Base-by-base conservation (phyloP, 2,797 vertebrate genomes). In the Oreortyx pictus region DNA sequence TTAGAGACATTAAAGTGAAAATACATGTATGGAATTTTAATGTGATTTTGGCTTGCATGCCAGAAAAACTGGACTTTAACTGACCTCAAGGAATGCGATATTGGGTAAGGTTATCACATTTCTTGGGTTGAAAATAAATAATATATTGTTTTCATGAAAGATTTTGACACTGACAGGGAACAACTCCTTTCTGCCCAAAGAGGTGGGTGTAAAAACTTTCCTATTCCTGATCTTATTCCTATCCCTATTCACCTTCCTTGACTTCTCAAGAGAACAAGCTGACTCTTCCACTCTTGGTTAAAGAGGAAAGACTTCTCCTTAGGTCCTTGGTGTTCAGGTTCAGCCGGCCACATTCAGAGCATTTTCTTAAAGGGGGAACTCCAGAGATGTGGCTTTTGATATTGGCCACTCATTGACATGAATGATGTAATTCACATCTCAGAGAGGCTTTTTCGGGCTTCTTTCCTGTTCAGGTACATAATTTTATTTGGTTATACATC, bases 21-120 rank as follows among this genome's bases (percentile, higher is more conserved):
- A 77, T n/a, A 87, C 33, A 75, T 65, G 23, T 52, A 41, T 64
- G 24, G 73, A 87, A 86, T 94, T 83, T 86, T 77, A 91, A 66
- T 78, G 74, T 33, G 35, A 57, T 76, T 89, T 89, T 83, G 70
- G 56, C 35, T 68, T 66, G 25, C 0, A 0, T 35, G 18, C 17
- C 56, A 88, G 66, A 75, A n/a, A 89, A 81, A 83, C 11, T 52
- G 64, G 57, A 71, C 78, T 94, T 94, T 14, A 24, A 75, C 47
- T 79, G 64, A 52, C 41, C 9, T 84, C 66, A 79, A 71, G 67
- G 88, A 94, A 57, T 2, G 4, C 9, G 85, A 18, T 19, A 25
- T 54, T 46, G 50, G 67, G 31, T 18, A 20, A 68, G 39, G 43
- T 37, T 17, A 92, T 75, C 33, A 78, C 29, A 80, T 77, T 61